Conservation (phyloP, 2,888 invertebrate species). For the Diaphora mendica region DNA sequence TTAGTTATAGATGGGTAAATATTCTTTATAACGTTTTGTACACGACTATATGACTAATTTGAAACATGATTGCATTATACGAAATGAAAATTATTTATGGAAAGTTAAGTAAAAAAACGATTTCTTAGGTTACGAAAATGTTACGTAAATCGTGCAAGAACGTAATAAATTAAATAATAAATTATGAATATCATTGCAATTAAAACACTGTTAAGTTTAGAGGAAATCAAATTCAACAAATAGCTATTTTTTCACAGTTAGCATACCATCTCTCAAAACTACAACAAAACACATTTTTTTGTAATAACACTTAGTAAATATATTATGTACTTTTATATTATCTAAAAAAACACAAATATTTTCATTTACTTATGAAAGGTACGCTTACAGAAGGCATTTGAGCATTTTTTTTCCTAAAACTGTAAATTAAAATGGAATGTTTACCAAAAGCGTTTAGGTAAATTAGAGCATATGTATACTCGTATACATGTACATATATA, state of each 20-base stretch:
- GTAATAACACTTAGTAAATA: too few species aligned
- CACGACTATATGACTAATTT: neutral
- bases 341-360: too few species aligned
- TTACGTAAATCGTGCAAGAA: neutral
- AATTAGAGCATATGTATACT: neutral
- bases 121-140: neutral
- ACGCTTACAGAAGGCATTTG: neutral
- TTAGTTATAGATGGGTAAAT: neutral
- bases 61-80: neutral
- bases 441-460: neutral
- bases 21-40: conserved; percentile 21
- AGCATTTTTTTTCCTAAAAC: neutral
- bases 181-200: neutral
- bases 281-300: neutral
- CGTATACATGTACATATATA: neutral
- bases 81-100: neutral
- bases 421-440: neutral
- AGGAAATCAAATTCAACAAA: too few species aligned
- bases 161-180: neutral
- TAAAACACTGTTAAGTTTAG: neutral
- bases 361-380: too few species aligned
- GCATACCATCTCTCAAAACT: neutral
- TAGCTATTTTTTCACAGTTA: too few species aligned
- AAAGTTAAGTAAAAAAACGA: neutral
- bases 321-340: too few species aligned